These are phyloP conservation scores for Puffinus mauretanicus DNA, from an alignment of 2,113 vertebrate genomes.

Conservation along the genomic window DNA sequence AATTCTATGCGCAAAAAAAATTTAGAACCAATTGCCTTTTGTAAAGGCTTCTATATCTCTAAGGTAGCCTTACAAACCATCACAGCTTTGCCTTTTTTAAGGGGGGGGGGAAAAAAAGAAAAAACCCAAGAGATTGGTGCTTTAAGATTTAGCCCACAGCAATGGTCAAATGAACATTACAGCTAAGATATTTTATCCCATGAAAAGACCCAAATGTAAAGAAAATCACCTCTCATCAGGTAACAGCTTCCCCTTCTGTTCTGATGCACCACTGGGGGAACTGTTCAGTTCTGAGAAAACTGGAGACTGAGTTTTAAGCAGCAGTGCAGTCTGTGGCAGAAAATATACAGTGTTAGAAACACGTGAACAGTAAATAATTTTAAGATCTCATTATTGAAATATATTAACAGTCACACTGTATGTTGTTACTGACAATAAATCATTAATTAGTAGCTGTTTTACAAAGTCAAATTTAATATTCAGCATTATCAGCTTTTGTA, in stretches of 20 bases:
- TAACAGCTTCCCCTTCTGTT: constrained; percentile 81
- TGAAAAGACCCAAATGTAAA: not conserved
- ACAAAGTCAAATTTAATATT: not conserved
- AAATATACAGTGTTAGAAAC: constrained; percentile 22
- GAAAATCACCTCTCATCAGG: constrained; percentile 80
- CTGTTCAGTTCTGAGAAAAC: constrained; percentile 83
- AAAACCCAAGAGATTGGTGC: not conserved
- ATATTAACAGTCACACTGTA: not conserved
- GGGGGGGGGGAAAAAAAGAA: not conserved
- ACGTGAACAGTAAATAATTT: not conserved
- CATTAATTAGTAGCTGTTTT: not conserved
- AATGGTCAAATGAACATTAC: not conserved
- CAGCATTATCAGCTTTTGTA: not conserved
- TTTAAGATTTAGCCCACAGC: not conserved
- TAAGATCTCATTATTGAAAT: not conserved
- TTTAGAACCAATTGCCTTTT: not conserved
- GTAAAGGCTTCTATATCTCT: not conserved
- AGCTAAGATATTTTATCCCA: not conserved
- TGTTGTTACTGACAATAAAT: not conserved
- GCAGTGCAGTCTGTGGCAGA: constrained; percentile 88
- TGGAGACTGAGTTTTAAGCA: constrained; percentile 93
- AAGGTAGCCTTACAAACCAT: not conserved
- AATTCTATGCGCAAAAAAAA: not conserved
- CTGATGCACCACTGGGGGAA: constrained; percentile 72
- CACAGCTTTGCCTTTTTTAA: not conserved